These are phyloP conservation scores for Darevskia nairensis DNA, from an alignment of 2,797 vertebrate genomes.

Conservation along the genomic window DNA sequence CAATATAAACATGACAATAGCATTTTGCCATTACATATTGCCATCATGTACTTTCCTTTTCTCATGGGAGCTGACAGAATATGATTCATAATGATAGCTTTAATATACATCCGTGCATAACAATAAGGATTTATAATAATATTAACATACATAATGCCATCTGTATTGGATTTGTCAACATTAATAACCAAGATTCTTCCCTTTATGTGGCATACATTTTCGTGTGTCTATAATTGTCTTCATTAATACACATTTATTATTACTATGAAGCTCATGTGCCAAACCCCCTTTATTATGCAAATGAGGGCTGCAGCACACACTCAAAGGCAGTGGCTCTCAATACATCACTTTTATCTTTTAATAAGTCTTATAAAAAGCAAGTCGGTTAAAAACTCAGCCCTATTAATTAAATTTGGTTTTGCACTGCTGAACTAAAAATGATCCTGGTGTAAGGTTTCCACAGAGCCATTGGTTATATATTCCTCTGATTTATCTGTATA, in stretches of 20 bases:
- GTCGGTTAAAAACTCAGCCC: slow-evolving; percentile 56
- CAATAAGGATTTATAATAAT: slow-evolving; percentile 69
- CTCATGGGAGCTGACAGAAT: slow-evolving; percentile 65
- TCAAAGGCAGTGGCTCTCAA: slow-evolving; percentile 45
- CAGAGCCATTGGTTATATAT: slow-evolving; percentile 46
- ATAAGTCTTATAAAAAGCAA: slow-evolving; percentile 64
- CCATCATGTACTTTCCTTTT: slow-evolving; percentile 70
- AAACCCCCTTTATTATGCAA: slow-evolving; percentile 63
- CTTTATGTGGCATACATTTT: slow-evolving; percentile 33
- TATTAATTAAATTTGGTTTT: slow-evolving; percentile 67
- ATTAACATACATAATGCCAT: slow-evolving; percentile 67
- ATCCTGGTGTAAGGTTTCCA: slow-evolving; percentile 41
- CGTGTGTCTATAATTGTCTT: slow-evolving; percentile 64
- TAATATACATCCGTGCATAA: slow-evolving; percentile 71
- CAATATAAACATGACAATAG: slow-evolving; percentile 70
- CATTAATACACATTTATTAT: slow-evolving; percentile 65
- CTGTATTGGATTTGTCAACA: slow-evolving; percentile 56
- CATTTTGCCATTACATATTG: slow-evolving; percentile 65
- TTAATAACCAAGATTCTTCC: slow-evolving; percentile 59
- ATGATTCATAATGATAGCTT: slow-evolving; percentile 70
- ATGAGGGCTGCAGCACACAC: slow-evolving; percentile 49
- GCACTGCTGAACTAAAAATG: slow-evolving; percentile 57
- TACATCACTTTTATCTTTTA: slow-evolving; percentile 68
- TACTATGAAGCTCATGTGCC: slow-evolving; percentile 59
- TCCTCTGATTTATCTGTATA: slow-evolving; percentile 56